phyloP scores from a whole-genome alignment of 2,888 invertebrate genomes.

The Lydus trimaculatus region DNA sequence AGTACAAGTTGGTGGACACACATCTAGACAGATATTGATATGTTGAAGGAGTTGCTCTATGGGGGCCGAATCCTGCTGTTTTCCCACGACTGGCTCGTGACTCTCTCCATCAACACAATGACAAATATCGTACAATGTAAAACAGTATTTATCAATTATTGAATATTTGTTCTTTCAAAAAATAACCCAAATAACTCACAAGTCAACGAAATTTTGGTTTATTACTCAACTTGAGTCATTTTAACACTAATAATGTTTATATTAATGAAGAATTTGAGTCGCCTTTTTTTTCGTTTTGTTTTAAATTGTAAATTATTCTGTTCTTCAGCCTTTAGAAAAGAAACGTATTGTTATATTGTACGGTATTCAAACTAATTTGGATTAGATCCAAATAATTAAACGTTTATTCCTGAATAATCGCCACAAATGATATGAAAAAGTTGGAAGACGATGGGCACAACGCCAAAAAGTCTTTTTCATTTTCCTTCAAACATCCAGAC shows the following conservation, averaged over 20 bases:
- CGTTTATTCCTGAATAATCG: conserved; percentile 51
- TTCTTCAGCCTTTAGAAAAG: neutral
- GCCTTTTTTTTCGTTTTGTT: neutral
- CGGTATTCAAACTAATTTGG: conserved; percentile 54
- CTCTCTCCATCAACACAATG: conserved; percentile 36
- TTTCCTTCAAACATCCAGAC: neutral
- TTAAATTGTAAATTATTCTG: neutral
- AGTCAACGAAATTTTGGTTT: neutral
- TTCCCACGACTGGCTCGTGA: conserved; percentile 47
- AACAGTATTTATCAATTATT: conserved; percentile 8
- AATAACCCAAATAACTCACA: neutral
- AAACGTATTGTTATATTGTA: conserved; percentile 33
- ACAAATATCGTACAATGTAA: neutral
- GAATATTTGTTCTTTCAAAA: neutral
- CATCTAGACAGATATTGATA: conserved; percentile 43
- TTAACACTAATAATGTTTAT: neutral
- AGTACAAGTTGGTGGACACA: conserved; percentile 22
- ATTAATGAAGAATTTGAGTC: neutral
- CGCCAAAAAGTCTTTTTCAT: conserved; percentile 32
- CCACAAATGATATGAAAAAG: conserved; percentile 51
- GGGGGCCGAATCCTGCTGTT: conserved; percentile 35
- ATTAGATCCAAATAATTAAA: conserved; percentile 53
- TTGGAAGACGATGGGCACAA: conserved; percentile 35
- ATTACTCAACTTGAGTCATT: neutral
- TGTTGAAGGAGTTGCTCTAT: conserved; percentile 21